phyloP scores from a whole-genome alignment of 1,140 invertebrate genomes.

The Kradibia gibbosae region DNA sequence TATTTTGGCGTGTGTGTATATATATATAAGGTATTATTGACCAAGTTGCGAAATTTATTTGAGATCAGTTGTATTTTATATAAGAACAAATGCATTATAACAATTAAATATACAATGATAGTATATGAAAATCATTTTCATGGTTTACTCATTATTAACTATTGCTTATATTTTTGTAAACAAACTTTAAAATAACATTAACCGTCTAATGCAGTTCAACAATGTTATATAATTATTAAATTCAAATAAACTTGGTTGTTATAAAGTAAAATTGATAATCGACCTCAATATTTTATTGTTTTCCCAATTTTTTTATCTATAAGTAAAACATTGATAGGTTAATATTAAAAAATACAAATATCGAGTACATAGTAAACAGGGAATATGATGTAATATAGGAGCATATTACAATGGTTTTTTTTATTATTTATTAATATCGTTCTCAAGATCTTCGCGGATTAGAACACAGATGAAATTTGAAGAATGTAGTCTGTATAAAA shows the following conservation, averaged over 20 bases:
- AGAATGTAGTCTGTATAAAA: too few relatives aligned
- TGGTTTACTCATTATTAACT: not conserved
- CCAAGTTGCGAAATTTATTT: not conserved
- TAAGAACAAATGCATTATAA: not conserved
- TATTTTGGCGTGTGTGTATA: not conserved
- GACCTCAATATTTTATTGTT: not conserved
- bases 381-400: too few relatives aligned
- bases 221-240: slow-evolving; percentile 2
- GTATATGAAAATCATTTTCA: not conserved
- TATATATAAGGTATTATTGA: slow-evolving; percentile 14
- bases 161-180: slow-evolving; percentile 6
- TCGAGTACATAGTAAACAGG: too few relatives aligned
- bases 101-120: not conserved
- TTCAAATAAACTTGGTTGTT: slow-evolving; percentile 30
- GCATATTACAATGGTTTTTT: too few relatives aligned
- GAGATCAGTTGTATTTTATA: not conserved
- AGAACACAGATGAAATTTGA: too few relatives aligned
- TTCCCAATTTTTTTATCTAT: too few relatives aligned
- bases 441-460: too few relatives aligned
- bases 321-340: too few relatives aligned
- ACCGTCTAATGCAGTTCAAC: not conserved
- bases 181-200: not conserved
- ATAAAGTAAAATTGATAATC: not conserved
- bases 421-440: too few relatives aligned
- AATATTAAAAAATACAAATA: too few relatives aligned